Evolutionary conservation across 2,888 invertebrate species (phyloP).

Genomic region (Chromoteleia sp.): DNA sequence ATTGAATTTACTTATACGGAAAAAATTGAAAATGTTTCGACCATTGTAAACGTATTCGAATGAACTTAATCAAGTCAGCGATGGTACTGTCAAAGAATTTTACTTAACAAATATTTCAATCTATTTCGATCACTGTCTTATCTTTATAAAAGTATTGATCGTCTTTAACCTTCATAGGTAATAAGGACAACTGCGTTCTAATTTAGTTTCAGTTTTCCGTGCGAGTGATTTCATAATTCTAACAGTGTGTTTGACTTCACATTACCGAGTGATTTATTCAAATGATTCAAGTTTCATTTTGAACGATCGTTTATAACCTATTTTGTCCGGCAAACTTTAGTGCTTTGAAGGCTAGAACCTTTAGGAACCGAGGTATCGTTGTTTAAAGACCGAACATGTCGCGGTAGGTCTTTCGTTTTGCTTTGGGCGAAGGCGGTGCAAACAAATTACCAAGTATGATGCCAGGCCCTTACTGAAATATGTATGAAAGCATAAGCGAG

Average conservation of each 20-base stretch:
- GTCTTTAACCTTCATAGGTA: too few species aligned
- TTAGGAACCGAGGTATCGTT: constrained; percentile 42
- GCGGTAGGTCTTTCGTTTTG: constrained; percentile 60
- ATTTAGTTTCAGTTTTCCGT: neutral
- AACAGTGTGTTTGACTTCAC: neutral
- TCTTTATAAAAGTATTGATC: too few species aligned
- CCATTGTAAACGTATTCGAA: too few species aligned
- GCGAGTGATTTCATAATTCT: constrained; percentile 1
- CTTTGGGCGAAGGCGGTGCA: constrained; percentile 67
- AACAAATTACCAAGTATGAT: constrained; percentile 82
- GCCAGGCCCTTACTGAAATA: constrained; percentile 78
- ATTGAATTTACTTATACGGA: too few species aligned
- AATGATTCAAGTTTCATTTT: constrained; percentile 16
- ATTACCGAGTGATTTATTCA: constrained; percentile 14
- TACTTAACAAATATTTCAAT: too few species aligned
- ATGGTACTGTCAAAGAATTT: too few species aligned
- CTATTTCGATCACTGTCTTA: too few species aligned
- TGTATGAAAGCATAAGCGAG: constrained; percentile 81
- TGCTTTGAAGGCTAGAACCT: constrained; percentile 39
- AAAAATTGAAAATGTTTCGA: too few species aligned
- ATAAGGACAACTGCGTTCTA: too few species aligned
- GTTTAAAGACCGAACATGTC: constrained; percentile 61
- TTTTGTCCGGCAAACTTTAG: constrained; percentile 37
- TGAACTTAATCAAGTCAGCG: too few species aligned
- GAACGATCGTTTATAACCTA: constrained; percentile 46